Conservation (phyloP, 1,140 invertebrate species). For the Drosophila orena region DNA sequence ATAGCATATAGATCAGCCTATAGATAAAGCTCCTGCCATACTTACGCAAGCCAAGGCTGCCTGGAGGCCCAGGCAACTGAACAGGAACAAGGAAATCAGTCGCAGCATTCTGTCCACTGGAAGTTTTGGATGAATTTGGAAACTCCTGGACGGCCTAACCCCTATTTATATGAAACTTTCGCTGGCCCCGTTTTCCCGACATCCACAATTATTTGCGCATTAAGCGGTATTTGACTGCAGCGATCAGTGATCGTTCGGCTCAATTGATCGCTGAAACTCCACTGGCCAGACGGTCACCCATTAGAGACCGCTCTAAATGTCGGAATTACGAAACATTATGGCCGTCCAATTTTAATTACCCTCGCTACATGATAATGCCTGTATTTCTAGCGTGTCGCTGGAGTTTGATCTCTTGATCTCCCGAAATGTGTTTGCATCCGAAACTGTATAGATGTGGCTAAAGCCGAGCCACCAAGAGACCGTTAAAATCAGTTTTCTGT, state of each 20-base stretch:
- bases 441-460: conserved; percentile 1
- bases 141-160: background rate
- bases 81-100: conserved; percentile 40
- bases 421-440: conserved; percentile 33
- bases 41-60: conserved; percentile 75
- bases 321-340: conserved; percentile 14
- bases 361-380: conserved; percentile 17
- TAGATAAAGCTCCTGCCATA: background rate
- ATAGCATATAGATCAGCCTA: no score
- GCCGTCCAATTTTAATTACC: conserved; percentile 52
- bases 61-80: conserved; percentile 51
- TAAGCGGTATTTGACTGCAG: conserved; percentile 56
- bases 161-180: conserved; percentile 58
- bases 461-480: background rate
- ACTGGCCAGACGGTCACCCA: conserved; percentile 39
- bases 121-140: conserved; percentile 14
- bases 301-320: conserved; percentile 52
- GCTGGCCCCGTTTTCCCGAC: conserved; percentile 19
- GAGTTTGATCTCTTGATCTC: conserved; percentile 28
- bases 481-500: conserved; percentile 7
- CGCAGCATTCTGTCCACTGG: conserved; percentile 46
- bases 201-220: conserved; percentile 72
- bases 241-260: conserved; percentile 78
- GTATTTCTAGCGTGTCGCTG: conserved; percentile 14
- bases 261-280: conserved; percentile 63